Evolutionary conservation across 2,888 invertebrate species (phyloP).

Genomic region (Alsophila aescularia): DNA sequence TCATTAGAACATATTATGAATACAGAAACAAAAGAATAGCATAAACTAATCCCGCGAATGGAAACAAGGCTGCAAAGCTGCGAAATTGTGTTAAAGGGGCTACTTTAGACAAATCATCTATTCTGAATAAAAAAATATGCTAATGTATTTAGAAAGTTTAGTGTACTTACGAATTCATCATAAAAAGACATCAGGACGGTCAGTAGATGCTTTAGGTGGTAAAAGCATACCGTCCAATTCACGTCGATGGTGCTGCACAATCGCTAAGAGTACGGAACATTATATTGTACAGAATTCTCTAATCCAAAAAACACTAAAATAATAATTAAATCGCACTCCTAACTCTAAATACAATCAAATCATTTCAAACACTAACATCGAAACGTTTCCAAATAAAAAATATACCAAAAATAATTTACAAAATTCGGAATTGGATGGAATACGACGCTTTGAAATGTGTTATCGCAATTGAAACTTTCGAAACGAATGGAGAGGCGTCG

Average conservation of each 20-base stretch:
- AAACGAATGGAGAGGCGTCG: conserved; percentile 19
- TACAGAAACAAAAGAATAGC: too few species aligned
- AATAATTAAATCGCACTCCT: conserved; percentile 46
- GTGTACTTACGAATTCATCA: conserved; percentile 76
- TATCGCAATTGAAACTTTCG: conserved; percentile 45
- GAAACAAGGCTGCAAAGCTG: too few species aligned
- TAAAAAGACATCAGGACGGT: conserved; percentile 77
- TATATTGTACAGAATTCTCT: conserved; percentile 43
- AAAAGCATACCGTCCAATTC: conserved; percentile 76
- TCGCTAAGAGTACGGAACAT: conserved; percentile 41
- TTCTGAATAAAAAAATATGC: too few species aligned
- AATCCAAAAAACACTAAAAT: conserved; percentile 46
- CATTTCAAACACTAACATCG: background rate
- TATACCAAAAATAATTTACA: background rate
- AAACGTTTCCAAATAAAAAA: background rate
- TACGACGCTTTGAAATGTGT: conserved; percentile 1
- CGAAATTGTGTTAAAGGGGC: too few species aligned
- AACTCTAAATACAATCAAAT: conserved; percentile 9
- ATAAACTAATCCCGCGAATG: too few species aligned
- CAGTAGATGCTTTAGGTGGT: conserved; percentile 64
- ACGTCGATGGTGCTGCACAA: conserved; percentile 61
- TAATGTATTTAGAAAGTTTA: too few species aligned
- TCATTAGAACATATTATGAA: too few species aligned
- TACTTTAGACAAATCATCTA: too few species aligned
- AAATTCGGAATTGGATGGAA: background rate